Base-by-base conservation (phyloP, 2,888 invertebrate species). In the Nomada lathburiana region DNA sequence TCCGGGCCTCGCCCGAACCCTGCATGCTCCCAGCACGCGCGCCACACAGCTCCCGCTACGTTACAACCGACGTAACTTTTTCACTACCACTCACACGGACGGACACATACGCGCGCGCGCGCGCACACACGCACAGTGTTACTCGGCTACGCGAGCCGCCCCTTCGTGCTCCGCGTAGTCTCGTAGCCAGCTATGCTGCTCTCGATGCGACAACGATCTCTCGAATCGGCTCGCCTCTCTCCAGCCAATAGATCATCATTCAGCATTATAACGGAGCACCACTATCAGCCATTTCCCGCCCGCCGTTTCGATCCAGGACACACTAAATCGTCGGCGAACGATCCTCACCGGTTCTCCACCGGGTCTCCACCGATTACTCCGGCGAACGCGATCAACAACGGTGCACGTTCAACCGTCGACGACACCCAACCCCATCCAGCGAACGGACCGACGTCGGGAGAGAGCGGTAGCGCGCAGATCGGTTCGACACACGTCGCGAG, bases 1-100 rank as follows among this genome's bases (percentile, higher is more conserved):
- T 90, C 84, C 89, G 91, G 89, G 90, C 91, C 90, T 92, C 91
- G 91, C 89, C 91, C 92, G 90, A 90, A 80, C 77, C 88, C 92
- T 91, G 90, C 93, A 93, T 93, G 88, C 89, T 91, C 89, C 85
- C 78, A 52, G 81, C 75, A 57, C 74, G 72, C 75, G 83, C 86
- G 86, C 83, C 88, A 69, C 85, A 80, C 78, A 80, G 82, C 74
- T 62, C 26, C n/a, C 16, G 53, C 23, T 67, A 36, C n/a, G 5
- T 18, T 23, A 47, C n/a, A 20, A n/a, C 20, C 20, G 11, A 20
- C 23, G 23, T 47, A 20, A 26, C 20, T 11, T 69, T 67, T 76
- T 75, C 62, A 72, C 70, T 60, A 29, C 23, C 68, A 64, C 68
- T 72, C 82, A 76, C 87, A 72, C 84, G 87, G 73, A 79, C 74